A percentile compares a stretch with the other conserved stretches of the same genome.
phyloP scores from a whole-genome alignment of 2,797 vertebrate genomes.

The Eutrigla gurnardus region DNA sequence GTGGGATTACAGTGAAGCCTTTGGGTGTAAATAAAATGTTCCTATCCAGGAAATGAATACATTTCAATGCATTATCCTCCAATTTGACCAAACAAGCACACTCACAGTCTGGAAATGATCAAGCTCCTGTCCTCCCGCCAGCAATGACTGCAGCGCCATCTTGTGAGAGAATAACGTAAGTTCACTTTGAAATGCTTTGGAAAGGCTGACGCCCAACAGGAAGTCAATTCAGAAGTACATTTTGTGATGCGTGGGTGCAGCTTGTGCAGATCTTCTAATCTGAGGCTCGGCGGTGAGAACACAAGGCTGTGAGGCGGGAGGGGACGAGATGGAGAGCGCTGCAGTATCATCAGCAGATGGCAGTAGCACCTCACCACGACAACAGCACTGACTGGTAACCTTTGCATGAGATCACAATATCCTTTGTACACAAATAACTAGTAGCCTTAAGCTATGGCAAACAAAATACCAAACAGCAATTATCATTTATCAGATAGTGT shows the following conservation, averaged over 20 bases:
- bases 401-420: conserved; percentile 37
- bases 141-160: conserved; percentile 67
- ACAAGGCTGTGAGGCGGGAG: not conserved
- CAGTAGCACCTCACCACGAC: conserved; percentile 74
- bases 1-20: not conserved
- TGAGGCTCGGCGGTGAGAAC: conserved; percentile 6
- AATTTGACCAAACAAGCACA: not conserved
- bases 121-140: not conserved
- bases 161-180: conserved; percentile 56
- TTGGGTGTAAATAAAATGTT: not conserved
- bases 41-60: not conserved
- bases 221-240: conserved; percentile 25
- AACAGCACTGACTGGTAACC: conserved; percentile 30
- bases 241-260: conserved; percentile 25
- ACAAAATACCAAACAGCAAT: conserved; percentile 58
- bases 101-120: not conserved
- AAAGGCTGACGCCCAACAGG: not conserved
- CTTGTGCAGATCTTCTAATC: conserved; percentile 22
- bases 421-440: conserved; percentile 46
- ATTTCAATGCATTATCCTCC: not conserved
- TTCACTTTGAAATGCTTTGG: conserved; percentile 21
- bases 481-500: conserved; percentile 56
- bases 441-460: conserved; percentile 49
- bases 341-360: conserved; percentile 70
- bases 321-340: not conserved